Evolutionary conservation across 1,140 invertebrate genomes (phyloP), one percentile per base, ranked within the genome.

Genomic region (Diprion similis): DNA sequence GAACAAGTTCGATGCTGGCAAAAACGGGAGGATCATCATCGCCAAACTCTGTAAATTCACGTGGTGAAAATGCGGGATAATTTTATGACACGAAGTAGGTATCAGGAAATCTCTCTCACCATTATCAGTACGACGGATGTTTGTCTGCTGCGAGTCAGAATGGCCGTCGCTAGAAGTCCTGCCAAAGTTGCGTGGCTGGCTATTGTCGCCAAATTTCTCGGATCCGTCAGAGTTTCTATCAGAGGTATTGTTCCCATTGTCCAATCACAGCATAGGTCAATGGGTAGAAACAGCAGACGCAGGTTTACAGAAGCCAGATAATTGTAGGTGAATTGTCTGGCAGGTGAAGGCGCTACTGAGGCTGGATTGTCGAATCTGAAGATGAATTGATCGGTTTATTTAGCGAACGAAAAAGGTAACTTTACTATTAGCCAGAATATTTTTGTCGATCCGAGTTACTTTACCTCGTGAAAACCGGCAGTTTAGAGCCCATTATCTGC

Each of bases 181-280:
- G 90, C 80, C 4, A 98, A 79, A 9, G 89, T 90, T 0, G 87
- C 78, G 78, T 95, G 95, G 48, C 95, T 92, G 0, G 89, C 87
- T 2, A 97, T 9, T 0, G 97, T 98, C 7, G 92, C 91, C n/a
- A 98, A 76, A 89, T 98, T 99, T 48, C 98, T 90, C 1, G 89
- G 81, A 89, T 99, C 98, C 0, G 90, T 76, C 79, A 97, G 91
- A 48, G 92, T 93, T 73, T 93, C 91, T 11, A 99, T 89, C 11
- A 99, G 83, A 0, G 97, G 95, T 71, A 99, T 94, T 45, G 97
- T 98, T 48, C 97, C 97, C 98, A 99, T 99, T 66, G 97, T 99
- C 97, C 97, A 99, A 89, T 99, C 98, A 87, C 97, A 99, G 89
- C 97, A 98, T 15, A 99, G 90, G 79, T 95, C 91, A 76, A 93